Percentiles rank a stretch among this genome's conserved stretches.
Conservation (phyloP, 1,140 invertebrate species). For the Akabosia matsudoensis region DNA sequence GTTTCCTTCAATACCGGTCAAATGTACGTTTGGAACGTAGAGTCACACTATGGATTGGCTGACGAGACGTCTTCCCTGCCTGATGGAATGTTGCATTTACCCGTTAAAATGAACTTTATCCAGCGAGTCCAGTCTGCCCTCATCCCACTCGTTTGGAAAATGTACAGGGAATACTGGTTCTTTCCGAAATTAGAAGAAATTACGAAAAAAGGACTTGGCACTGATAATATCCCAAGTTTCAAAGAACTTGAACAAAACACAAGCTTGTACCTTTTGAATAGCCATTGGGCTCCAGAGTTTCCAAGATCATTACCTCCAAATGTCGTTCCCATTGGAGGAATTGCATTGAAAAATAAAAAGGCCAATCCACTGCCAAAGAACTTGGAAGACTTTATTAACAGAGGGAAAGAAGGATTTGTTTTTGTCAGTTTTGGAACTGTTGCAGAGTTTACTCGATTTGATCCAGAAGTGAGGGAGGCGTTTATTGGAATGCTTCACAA, state of each 20-base stretch:
- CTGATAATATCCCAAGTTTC: background rate
- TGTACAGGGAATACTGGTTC: background rate
- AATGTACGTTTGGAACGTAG: background rate
- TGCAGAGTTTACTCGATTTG: constrained; percentile 27
- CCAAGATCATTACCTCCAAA: background rate
- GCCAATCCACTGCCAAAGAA: constrained; percentile 23
- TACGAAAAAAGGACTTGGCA: background rate
- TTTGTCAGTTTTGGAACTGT: constrained; percentile 36
- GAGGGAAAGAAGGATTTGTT: constrained; percentile 37
- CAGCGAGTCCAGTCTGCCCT: constrained; percentile 26
- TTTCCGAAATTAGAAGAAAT: constrained; percentile 2
- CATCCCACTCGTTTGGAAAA: constrained; percentile 22
- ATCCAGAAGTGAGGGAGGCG: background rate
- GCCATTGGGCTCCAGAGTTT: constrained; percentile 17
- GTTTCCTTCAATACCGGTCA: constrained; percentile 25
- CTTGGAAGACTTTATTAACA: constrained; percentile 35
- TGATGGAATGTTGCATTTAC: constrained; percentile 25
- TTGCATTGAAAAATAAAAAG: background rate
- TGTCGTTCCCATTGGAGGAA: background rate
- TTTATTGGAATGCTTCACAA: constrained; percentile 26
- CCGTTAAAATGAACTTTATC: constrained; percentile 20
- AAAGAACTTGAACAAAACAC: constrained; percentile 33
- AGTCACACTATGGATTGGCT: constrained; percentile 27
- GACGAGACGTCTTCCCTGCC: constrained; percentile 31
- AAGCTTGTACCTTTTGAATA: constrained; percentile 52